A percentile compares a stretch with the other conserved stretches of the same genome.
These are phyloP conservation scores for Apis florea DNA, from an alignment of 1,140 invertebrate genomes.

Conservation along the genomic window DNA sequence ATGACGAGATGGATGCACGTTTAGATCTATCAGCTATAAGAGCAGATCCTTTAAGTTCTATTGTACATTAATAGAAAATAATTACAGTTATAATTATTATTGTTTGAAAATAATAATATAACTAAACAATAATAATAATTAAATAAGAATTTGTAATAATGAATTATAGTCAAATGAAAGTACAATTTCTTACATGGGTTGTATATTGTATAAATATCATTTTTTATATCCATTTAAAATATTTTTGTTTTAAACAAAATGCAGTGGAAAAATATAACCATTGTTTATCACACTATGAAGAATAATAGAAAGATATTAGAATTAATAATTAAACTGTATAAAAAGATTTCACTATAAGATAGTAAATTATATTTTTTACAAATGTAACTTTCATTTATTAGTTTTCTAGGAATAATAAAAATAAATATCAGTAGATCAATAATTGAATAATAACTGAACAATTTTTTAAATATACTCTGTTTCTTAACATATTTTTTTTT, in stretches of 20 bases:
- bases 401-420: constrained; percentile 41
- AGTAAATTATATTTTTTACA: constrained; percentile 58
- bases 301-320: constrained; percentile 40
- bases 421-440: constrained; percentile 46
- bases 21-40: constrained; percentile 92
- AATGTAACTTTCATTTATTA: constrained; percentile 52
- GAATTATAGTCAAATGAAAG: constrained; percentile 41
- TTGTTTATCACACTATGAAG: constrained; percentile 51
- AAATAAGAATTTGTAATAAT: constrained; percentile 31
- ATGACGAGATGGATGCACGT: constrained; percentile 93
- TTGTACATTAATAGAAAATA: constrained; percentile 85
- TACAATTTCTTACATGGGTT: constrained; percentile 47
- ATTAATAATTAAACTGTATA: constrained; percentile 55
- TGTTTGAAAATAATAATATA: constrained; percentile 28
- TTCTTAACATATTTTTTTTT: constrained; percentile 26
- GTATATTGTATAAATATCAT: constrained; percentile 55
- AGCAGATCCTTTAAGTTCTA: constrained; percentile 93
- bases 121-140: constrained; percentile 25
- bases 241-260: constrained; percentile 58
- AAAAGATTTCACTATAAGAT: constrained; percentile 47
- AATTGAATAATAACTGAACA: constrained; percentile 31
- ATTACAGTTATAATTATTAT: constrained; percentile 13
- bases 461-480: constrained; percentile 44
- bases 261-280: constrained; percentile 39
- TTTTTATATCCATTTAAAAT: constrained; percentile 43